Conservation (phyloP, 2,113 vertebrate species). For the Hippolais icterina region DNA sequence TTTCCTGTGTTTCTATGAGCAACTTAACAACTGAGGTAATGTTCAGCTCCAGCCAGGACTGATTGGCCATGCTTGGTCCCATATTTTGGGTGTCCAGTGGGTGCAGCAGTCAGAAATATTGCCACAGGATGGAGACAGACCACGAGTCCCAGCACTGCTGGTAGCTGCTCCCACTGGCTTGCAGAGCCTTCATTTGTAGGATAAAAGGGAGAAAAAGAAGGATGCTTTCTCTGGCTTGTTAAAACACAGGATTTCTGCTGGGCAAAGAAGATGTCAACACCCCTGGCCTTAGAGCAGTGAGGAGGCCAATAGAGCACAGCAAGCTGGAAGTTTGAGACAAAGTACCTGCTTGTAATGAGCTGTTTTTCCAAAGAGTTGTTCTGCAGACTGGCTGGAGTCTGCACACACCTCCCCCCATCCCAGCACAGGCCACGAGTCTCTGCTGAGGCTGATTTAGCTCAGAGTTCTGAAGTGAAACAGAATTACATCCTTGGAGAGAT, state of each 20-base stretch:
- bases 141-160: background rate
- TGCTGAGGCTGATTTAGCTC: background rate
- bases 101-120: background rate
- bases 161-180: background rate
- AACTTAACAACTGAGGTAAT: background rate
- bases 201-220: background rate
- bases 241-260: background rate
- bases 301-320: background rate
- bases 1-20: background rate
- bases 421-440: background rate
- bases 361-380: background rate
- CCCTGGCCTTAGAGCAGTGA: background rate
- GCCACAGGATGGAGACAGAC: background rate
- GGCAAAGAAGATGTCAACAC: background rate
- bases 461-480: background rate
- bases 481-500: background rate
- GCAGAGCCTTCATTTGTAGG: background rate
- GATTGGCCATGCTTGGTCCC: background rate
- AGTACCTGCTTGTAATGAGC: background rate
- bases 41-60: background rate
- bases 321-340: background rate
- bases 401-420: background rate
- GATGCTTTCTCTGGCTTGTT: background rate
- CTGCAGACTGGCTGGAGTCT: slow-evolving; percentile 34
- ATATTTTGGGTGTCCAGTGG: background rate